Conservation (phyloP, 2,113 vertebrate genomes). For the Pleuronectes platessa region DNA sequence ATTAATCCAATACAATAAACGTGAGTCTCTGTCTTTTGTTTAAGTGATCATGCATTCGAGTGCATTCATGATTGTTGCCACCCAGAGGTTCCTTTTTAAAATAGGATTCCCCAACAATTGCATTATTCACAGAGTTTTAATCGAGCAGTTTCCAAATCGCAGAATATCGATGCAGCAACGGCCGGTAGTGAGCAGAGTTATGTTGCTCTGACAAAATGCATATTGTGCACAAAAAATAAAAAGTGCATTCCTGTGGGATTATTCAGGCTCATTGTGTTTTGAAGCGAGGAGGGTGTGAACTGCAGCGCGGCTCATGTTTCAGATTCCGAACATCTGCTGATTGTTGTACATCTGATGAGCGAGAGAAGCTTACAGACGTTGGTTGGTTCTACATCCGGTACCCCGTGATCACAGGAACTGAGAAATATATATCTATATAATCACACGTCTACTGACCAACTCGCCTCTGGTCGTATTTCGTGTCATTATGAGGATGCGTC, state of each 20-base stretch:
- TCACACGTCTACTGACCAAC: neutral
- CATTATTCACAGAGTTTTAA: slow-evolving; percentile 31
- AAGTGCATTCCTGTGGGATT: slow-evolving; percentile 55
- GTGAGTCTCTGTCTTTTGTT: slow-evolving; percentile 42
- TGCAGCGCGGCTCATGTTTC: slow-evolving; percentile 19
- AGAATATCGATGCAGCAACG: slow-evolving; percentile 19
- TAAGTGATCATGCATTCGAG: slow-evolving; percentile 40
- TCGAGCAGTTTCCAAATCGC: slow-evolving; percentile 15
- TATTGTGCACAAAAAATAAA: slow-evolving; percentile 8
- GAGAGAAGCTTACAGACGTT: slow-evolving; percentile 17
- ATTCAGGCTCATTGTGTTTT: slow-evolving; percentile 59
- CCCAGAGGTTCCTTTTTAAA: slow-evolving; percentile 36
- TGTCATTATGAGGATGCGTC: slow-evolving; percentile 1
- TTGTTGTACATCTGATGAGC: slow-evolving; percentile 34
- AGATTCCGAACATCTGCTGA: slow-evolving; percentile 9
- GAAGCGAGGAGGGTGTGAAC: slow-evolving; percentile 16
- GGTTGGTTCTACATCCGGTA: neutral
- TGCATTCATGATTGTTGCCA: slow-evolving; percentile 54
- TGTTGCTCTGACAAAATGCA: slow-evolving; percentile 48
- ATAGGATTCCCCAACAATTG: slow-evolving; percentile 5
- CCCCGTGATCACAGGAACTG: too few relatives aligned
- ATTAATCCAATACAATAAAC: slow-evolving; percentile 50
- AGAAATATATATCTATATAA: too few relatives aligned
- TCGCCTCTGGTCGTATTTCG: slow-evolving; percentile 21
- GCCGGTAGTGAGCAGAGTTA: slow-evolving; percentile 39